Percentiles rank a stretch among this genome's conserved stretches.
Evolutionary conservation across 92 coral and sea anemone species (phyloP).

Genomic region (Heteractis magnifica): DNA sequence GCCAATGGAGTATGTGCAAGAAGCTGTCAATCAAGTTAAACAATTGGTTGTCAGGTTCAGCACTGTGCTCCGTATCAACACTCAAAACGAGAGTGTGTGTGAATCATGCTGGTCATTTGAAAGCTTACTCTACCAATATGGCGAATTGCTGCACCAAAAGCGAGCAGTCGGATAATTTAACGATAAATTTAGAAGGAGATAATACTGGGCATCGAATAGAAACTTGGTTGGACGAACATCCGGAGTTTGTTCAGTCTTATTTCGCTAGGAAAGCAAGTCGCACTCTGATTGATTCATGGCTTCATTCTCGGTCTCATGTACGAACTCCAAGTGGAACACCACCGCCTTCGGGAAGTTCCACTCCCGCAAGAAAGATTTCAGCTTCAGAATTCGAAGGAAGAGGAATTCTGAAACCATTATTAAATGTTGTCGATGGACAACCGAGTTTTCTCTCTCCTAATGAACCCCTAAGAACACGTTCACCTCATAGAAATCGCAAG

Average conservation of each 20-base stretch:
- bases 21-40: constrained; percentile 96
- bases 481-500: constrained; percentile 85
- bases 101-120: constrained; percentile 40
- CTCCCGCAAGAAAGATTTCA: constrained; percentile 98
- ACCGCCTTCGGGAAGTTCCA: constrained; percentile 96
- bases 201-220: constrained; percentile 79
- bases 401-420: constrained; percentile 93
- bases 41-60: constrained; percentile 85
- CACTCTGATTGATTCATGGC: constrained; percentile 88
- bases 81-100: constrained; percentile 13
- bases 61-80: constrained; percentile 35
- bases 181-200: constrained; percentile 73
- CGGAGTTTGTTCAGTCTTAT: constrained; percentile 97
- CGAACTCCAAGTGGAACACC: constrained; percentile 98
- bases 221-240: constrained; percentile 97
- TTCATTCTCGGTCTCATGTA: constrained; percentile 82
- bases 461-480: constrained; percentile 76
- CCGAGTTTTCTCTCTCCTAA: constrained; percentile 90
- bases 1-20: constrained; percentile 59
- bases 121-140: constrained; percentile 49
- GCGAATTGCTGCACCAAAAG: constrained; percentile 88
- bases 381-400: constrained; percentile 98
- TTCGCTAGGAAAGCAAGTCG: constrained; percentile 97
- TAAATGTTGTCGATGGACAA: constrained; percentile 97
- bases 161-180: constrained; percentile 73